Percentiles rank a stretch among this genome's conserved stretches.
Evolutionary conservation across 2,113 vertebrate genomes (phyloP).

Genomic region (Agelaius tricolor): DNA sequence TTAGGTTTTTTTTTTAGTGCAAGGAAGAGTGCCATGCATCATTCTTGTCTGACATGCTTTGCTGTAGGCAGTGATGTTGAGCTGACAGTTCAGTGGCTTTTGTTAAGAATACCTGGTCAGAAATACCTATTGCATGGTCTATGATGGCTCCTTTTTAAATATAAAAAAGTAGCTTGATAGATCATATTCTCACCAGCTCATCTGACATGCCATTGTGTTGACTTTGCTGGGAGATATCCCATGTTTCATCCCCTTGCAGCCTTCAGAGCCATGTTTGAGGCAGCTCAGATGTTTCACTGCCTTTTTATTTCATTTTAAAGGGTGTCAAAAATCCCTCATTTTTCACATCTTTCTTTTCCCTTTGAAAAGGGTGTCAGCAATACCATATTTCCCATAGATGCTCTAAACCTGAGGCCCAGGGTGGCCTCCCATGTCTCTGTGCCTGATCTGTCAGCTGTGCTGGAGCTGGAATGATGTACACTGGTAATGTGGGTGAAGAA

Average conservation of each 20-base stretch:
- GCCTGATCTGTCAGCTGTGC: slow-evolving; percentile 19
- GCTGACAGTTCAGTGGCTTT: background rate
- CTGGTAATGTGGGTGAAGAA: background rate
- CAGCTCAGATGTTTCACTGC: slow-evolving; percentile 3
- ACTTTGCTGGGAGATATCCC: background rate
- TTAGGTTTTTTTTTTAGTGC: background rate
- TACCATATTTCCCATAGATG: background rate
- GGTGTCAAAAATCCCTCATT: slow-evolving; percentile 22
- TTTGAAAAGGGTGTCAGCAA: slow-evolving; percentile 45
- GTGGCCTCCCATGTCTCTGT: slow-evolving; percentile 34
- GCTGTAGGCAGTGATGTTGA: slow-evolving; percentile 6
- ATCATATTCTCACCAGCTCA: background rate
- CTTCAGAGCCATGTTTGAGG: background rate
- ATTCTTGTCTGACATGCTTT: background rate
- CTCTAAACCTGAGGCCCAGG: background rate
- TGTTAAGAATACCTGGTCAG: background rate
- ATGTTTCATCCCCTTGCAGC: background rate
- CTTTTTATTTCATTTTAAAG: slow-evolving; percentile 52
- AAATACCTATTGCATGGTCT: background rate
- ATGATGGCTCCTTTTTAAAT: background rate
- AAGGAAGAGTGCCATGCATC: background rate
- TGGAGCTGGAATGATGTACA: slow-evolving; percentile 4
- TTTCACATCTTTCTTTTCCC: background rate
- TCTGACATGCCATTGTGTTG: background rate
- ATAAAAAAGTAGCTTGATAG: background rate